These are phyloP conservation scores for Hemaris fuciformis DNA, from an alignment of 2,888 invertebrate genomes.

Conservation along the genomic window DNA sequence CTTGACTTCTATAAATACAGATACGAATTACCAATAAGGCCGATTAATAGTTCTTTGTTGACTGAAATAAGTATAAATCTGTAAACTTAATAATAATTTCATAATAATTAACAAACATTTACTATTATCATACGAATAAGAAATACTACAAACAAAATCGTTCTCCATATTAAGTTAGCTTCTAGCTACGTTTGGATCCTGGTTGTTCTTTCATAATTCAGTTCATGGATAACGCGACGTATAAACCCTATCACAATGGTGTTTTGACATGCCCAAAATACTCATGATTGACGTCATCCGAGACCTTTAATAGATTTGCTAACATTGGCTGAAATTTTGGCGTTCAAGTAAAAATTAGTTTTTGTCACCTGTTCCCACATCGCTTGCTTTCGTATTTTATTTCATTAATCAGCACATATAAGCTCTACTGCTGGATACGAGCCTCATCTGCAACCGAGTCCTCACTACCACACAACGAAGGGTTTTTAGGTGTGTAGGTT, in stretches of 20 bases:
- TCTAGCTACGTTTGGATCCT: slow-evolving; percentile 47
- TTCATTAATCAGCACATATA: too few relatives aligned
- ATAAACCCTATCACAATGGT: slow-evolving; percentile 34
- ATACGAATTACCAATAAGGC: too few relatives aligned
- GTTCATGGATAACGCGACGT: slow-evolving; percentile 59
- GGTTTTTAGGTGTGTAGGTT: too few relatives aligned
- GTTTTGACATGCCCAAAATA: not conserved
- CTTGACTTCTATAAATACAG: too few relatives aligned
- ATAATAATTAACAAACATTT: not conserved
- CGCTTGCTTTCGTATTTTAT: too few relatives aligned
- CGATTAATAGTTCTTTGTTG: too few relatives aligned
- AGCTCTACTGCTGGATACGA: too few relatives aligned
- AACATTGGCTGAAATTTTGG: not conserved
- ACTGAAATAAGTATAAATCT: too few relatives aligned
- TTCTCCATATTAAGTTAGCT: slow-evolving; percentile 37
- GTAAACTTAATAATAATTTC: not conserved
- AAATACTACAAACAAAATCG: slow-evolving; percentile 32
- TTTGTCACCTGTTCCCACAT: too few relatives aligned
- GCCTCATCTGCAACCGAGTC: too few relatives aligned
- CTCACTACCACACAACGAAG: too few relatives aligned
- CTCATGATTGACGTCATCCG: not conserved
- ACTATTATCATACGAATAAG: not conserved
- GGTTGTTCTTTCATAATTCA: slow-evolving; percentile 65
- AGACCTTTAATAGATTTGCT: not conserved
- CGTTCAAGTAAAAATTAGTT: too few relatives aligned